Evolutionary conservation across 2,888 invertebrate genomes (phyloP).

Genomic region (Vanessa cardui): DNA sequence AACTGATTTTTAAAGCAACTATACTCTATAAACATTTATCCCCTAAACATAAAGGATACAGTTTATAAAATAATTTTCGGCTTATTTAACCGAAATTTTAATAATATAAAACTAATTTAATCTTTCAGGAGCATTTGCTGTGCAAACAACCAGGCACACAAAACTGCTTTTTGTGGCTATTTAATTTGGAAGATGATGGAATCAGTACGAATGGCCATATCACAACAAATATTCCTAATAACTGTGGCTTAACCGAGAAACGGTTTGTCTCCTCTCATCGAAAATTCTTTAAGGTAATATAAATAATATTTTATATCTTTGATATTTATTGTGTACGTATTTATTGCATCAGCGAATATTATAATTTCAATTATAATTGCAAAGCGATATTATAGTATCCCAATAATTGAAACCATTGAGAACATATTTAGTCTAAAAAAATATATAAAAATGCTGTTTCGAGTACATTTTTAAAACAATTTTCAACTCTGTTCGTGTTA

Average conservation of each 20-base stretch:
- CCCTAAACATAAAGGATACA: too few relatives aligned
- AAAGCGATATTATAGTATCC: slow-evolving; percentile 19
- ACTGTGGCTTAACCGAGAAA: slow-evolving; percentile 55
- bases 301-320: not conserved
- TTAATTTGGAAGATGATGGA: slow-evolving; percentile 41
- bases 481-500: too few relatives aligned
- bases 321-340: not conserved
- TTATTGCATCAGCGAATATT: slow-evolving; percentile 23
- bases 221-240: slow-evolving; percentile 36
- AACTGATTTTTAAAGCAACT: too few relatives aligned
- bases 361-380: slow-evolving; percentile 5
- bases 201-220: slow-evolving; percentile 39
- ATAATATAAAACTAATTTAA: not conserved
- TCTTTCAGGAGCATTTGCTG: slow-evolving; percentile 54
- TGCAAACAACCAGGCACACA: slow-evolving; percentile 53
- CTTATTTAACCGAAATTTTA: not conserved
- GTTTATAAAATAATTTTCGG: too few relatives aligned
- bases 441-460: too few relatives aligned
- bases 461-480: too few relatives aligned
- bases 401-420: too few relatives aligned
- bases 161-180: slow-evolving; percentile 54
- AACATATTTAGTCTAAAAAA: too few relatives aligned
- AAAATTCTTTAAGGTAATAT: slow-evolving; percentile 40
- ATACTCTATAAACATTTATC: too few relatives aligned
- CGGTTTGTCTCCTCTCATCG: slow-evolving; percentile 40